Conservation (phyloP, 2,113 vertebrate genomes). For the Actenoides hombroni region DNA sequence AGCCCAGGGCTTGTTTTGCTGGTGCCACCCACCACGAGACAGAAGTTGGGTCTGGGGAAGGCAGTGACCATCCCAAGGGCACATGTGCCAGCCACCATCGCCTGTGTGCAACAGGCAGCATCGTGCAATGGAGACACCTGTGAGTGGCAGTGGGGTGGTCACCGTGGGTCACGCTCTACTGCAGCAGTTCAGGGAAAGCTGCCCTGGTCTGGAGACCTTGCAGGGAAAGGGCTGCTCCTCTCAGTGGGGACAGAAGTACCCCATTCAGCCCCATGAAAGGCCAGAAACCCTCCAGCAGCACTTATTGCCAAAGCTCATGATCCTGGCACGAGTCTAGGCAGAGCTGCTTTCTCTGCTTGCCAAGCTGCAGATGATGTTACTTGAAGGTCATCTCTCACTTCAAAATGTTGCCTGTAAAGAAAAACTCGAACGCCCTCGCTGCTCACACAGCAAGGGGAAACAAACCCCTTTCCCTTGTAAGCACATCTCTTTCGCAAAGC, state of each 20-base stretch:
- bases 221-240: background rate
- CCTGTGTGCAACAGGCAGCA: fast-evolving
- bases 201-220: background rate
- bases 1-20: background rate
- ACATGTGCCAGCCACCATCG: fast-evolving
- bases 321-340: fast-evolving
- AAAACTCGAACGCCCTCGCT: background rate
- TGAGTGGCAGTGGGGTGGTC: fast-evolving
- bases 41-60: background rate
- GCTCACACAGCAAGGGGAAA: background rate
- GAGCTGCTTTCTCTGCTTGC: background rate
- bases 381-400: background rate
- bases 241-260: background rate
- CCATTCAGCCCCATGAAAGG: background rate
- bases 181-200: background rate
- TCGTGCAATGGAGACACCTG: fast-evolving
- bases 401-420: background rate
- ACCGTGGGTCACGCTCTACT: fast-evolving
- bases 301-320: background rate
- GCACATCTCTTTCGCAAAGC: background rate
- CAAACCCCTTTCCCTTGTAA: background rate
- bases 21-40: background rate
- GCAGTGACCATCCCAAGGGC: fast-evolving
- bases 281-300: background rate
- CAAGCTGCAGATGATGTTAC: background rate